Evolutionary conservation across 2,797 vertebrate species (phyloP).

Genomic region (Xiphophorus birchmanni): DNA sequence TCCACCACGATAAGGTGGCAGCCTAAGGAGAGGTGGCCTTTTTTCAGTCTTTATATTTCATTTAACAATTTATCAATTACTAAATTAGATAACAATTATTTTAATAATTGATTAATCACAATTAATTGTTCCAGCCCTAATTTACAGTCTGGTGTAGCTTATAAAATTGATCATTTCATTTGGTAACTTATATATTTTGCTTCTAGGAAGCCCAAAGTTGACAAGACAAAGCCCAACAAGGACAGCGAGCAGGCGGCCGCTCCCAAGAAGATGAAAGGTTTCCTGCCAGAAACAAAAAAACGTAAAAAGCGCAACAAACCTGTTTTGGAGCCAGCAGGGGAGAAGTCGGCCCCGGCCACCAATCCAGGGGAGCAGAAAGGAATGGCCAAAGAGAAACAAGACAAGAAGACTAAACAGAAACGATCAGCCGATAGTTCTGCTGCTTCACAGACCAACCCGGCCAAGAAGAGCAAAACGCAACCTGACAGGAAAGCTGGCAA

Average conservation of each 20-base stretch:
- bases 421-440: slow-evolving; percentile 15
- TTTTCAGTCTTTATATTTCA: too few relatives aligned
- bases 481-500: slow-evolving; percentile 50
- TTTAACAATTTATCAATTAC: too few relatives aligned
- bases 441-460: slow-evolving; percentile 51
- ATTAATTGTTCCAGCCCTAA: too few relatives aligned
- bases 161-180: neutral
- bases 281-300: slow-evolving; percentile 91
- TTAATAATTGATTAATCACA: too few relatives aligned
- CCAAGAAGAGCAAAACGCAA: slow-evolving; percentile 79
- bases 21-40: too few relatives aligned
- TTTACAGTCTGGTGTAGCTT: neutral
- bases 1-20: too few relatives aligned
- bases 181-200: slow-evolving; percentile 25
- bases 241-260: slow-evolving; percentile 23
- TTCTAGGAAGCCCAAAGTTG: slow-evolving; percentile 86
- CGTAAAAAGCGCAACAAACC: slow-evolving; percentile 84
- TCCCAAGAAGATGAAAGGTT: slow-evolving; percentile 88
- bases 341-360: neutral
- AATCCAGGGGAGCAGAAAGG: slow-evolving; percentile 40
- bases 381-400: slow-evolving; percentile 66
- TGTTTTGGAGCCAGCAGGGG: slow-evolving; percentile 43
- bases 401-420: slow-evolving; percentile 73
- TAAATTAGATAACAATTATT: too few relatives aligned
- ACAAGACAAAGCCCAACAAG: slow-evolving; percentile 74